Percentiles rank a stretch among this genome's conserved stretches.
These are phyloP conservation scores for Rhinella marina DNA, from an alignment of 2,797 vertebrate species.

Conservation along the genomic window DNA sequence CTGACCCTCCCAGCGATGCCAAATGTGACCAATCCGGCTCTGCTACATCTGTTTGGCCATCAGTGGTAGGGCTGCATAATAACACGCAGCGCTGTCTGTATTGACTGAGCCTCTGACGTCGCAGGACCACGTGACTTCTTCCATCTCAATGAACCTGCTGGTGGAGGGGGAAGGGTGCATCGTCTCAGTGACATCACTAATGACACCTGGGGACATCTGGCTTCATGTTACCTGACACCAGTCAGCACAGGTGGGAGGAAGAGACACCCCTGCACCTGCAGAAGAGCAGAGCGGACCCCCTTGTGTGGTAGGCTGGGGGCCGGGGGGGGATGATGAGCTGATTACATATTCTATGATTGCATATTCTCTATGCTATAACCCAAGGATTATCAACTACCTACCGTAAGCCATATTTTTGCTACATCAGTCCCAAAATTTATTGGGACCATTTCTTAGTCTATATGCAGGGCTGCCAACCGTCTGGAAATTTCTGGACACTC, in stretches of 20 bases:
- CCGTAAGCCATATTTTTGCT: no score
- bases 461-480: no score
- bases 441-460: no score
- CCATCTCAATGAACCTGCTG: neutral
- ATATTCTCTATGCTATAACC: no score
- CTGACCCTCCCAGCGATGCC: neutral
- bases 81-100: neutral
- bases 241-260: neutral
- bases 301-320: neutral
- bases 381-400: no score
- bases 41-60: neutral
- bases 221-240: constrained; percentile 29
- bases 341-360: no score
- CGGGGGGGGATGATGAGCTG: no score
- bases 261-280: constrained; percentile 23
- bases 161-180: neutral
- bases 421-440: no score
- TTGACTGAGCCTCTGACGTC: neutral
- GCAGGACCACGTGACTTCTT: constrained; percentile 31
- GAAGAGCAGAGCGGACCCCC: neutral
- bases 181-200: neutral
- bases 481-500: no score
- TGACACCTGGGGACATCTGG: constrained; percentile 28
- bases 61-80: neutral
- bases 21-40: neutral